phyloP scores from a whole-genome alignment of 2,797 vertebrate species.

The Florisuga fusca region DNA sequence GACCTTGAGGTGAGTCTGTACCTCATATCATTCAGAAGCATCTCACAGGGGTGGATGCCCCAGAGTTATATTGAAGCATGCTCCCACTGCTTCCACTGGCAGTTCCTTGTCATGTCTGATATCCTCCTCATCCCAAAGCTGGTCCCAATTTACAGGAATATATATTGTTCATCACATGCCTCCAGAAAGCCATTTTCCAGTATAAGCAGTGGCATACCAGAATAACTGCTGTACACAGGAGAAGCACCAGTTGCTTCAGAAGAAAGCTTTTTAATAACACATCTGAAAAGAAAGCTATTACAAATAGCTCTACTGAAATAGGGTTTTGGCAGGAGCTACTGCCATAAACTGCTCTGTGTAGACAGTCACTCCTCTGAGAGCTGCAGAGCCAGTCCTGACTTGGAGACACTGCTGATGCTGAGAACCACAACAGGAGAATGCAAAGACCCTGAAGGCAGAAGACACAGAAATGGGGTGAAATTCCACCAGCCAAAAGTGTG shows the following conservation, averaged over 20 bases:
- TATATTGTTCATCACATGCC: not conserved
- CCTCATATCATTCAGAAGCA: not conserved
- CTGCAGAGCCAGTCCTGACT: not conserved
- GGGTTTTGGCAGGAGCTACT: not conserved
- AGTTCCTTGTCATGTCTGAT: not conserved
- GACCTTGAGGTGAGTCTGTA: not conserved
- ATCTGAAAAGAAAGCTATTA: constrained; percentile 6
- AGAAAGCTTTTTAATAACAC: constrained; percentile 24
- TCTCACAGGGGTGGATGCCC: not conserved
- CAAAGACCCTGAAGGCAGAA: not conserved
- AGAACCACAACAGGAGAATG: not conserved
- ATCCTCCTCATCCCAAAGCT: not conserved
- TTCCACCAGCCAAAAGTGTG: not conserved
- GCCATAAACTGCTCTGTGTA: not conserved
- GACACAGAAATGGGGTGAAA: constrained; percentile 9
- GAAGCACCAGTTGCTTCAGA: not conserved
- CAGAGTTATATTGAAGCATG: not conserved
- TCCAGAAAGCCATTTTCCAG: not conserved
- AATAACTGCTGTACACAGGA: not conserved
- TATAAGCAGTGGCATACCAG: not conserved
- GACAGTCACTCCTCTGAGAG: not conserved
- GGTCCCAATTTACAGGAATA: not conserved
- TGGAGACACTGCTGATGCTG: not conserved
- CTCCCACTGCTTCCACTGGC: not conserved
- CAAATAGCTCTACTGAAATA: not conserved